Percentiles rank a stretch among this genome's conserved stretches.
phyloP scores from a whole-genome alignment of 2,888 invertebrate genomes.

The Nysson spinosus region DNA sequence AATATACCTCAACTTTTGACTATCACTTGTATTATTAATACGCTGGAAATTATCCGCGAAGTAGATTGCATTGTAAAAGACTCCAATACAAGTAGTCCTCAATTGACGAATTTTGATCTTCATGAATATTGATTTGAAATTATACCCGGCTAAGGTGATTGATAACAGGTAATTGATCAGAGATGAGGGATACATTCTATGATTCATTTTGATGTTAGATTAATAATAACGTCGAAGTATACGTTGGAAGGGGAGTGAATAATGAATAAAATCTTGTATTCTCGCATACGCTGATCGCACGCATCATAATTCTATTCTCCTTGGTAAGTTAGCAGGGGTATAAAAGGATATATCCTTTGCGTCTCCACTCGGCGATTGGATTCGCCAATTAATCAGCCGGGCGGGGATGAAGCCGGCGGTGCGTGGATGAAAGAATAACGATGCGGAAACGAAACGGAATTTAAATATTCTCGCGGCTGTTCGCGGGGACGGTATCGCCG shows the following conservation, averaged over 20 bases:
- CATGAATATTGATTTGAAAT: too few relatives aligned
- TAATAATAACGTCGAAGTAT: too few relatives aligned
- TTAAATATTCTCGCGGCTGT: conserved; percentile 67
- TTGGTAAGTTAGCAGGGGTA: conserved; percentile 14
- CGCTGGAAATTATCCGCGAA: too few relatives aligned
- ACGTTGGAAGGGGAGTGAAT: too few relatives aligned
- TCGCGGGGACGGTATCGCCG: conserved; percentile 48
- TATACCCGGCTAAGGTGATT: too few relatives aligned
- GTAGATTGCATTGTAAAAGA: too few relatives aligned
- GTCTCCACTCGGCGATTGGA: conserved; percentile 64
- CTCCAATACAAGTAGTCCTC: too few relatives aligned
- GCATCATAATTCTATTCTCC: background rate
- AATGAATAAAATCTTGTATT: conserved; percentile 4
- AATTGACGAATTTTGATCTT: too few relatives aligned
- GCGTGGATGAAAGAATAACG: conserved; percentile 69
- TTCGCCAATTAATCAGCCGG: conserved; percentile 69
- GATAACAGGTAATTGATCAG: too few relatives aligned
- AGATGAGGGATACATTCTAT: too few relatives aligned
- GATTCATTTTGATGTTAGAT: too few relatives aligned
- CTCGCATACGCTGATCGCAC: background rate
- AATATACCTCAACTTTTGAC: background rate
- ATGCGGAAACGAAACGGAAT: conserved; percentile 70
- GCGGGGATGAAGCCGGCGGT: conserved; percentile 45
- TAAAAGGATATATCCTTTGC: conserved; percentile 43
- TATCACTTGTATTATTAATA: too few relatives aligned